Percentiles rank a stretch among this genome's conserved stretches.
Evolutionary conservation across 2,797 vertebrate species (phyloP).

Genomic region (Morelia viridis): DNA sequence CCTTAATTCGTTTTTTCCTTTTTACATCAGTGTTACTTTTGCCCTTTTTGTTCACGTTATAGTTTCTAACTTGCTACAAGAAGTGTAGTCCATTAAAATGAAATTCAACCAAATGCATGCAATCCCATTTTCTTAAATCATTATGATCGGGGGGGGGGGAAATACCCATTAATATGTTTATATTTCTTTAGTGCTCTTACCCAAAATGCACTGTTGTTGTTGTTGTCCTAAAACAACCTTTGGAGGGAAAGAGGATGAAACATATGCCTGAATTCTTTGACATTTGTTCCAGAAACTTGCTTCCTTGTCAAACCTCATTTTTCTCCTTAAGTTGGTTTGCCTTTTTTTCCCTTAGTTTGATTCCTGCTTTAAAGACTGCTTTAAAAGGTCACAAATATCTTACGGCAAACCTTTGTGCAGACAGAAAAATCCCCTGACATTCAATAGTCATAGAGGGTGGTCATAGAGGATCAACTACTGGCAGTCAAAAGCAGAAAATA

Average conservation of each 20-base stretch:
- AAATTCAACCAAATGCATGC: neutral
- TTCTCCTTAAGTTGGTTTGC: neutral
- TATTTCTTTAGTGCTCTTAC: neutral
- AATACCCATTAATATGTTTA: neutral
- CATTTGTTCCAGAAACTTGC: neutral
- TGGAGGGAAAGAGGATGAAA: neutral
- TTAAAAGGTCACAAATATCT: slow-evolving; percentile 77
- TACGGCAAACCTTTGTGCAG: slow-evolving; percentile 71
- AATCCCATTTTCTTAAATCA: neutral
- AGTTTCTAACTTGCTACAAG: neutral
- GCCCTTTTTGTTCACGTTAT: neutral
- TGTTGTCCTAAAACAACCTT: neutral
- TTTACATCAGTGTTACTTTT: neutral
- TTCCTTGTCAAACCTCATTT: neutral
- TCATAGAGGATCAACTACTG: slow-evolving; percentile 68
- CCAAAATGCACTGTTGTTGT: neutral
- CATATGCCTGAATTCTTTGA: neutral
- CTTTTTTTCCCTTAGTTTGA: neutral
- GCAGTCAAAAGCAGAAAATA: neutral
- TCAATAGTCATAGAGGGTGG: slow-evolving; percentile 57
- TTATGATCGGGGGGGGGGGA: neutral
- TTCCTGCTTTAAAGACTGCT: slow-evolving; percentile 29
- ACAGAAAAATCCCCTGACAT: slow-evolving; percentile 70
- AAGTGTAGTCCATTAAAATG: neutral
- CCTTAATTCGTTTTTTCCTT: neutral